Evolutionary conservation across 2,113 vertebrate genomes (phyloP), one percentile per base, ranked within the genome.

Genomic region (Syrmaticus mikado): DNA sequence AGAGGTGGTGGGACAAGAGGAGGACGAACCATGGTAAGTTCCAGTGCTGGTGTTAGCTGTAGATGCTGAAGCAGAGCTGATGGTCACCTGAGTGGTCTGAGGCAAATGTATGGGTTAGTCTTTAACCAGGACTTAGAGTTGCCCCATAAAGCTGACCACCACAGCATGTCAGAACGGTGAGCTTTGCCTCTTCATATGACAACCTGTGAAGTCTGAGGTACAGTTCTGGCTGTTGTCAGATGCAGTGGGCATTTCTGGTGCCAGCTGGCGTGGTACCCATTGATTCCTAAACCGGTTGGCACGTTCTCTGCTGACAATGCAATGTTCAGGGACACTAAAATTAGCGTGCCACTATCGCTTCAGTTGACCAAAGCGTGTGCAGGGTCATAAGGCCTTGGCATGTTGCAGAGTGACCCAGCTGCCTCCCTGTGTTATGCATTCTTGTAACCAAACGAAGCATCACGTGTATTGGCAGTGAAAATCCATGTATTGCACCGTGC

Each of bases 11-110:
- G 97, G 96, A 50, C 97, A 96, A 46, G 97, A 97, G 60, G 98
- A 97, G 45, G 97, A 98, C 32, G 97, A 98, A 65, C 97, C 96
- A 0, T 98, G 98, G 98, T 98, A 95, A 90, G 82, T 78, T 17
- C 10, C 34, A 28, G 25, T 0, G 2, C 79, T 80, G 70, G 30
- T 58, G 61, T 2, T 50, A 61, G 58, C 52, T 65, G 71, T 53
- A n/a, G 50, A 28, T 72, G 82, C 32, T 27, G 60, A 40, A n/a
- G 16, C 50, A 41, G 65, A 48, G 38, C 55, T 85, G 0, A 0
- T 36, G 53, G 11, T 45, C 7, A 3, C 8, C 8, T 0, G 0
- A 68, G 60, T 0, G 0, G 64, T 65, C 30, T 38, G 58, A 43
- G 61, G 32, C 28, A 72, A 27, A 57, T 4, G 6, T 34, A 4